These are phyloP conservation scores for Anthoscopus minutus DNA, from an alignment of 2,113 vertebrate genomes.

Conservation along the genomic window DNA sequence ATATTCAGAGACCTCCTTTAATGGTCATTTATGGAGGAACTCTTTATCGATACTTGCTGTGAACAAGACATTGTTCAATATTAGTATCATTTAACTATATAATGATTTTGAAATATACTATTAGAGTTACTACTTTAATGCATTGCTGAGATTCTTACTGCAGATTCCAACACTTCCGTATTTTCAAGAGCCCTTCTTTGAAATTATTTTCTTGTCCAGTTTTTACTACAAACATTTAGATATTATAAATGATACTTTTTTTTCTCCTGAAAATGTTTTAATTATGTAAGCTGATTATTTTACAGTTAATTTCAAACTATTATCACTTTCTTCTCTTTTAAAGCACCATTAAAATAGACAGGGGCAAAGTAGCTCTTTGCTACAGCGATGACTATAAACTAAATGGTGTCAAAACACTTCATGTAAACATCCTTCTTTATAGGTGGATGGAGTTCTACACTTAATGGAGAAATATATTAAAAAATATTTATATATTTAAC, in stretches of 20 bases:
- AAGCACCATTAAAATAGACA: background rate
- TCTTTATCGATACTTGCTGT: background rate
- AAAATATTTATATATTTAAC: background rate
- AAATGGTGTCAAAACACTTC: background rate
- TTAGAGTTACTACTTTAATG: background rate
- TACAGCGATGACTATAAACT: background rate
- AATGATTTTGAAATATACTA: background rate
- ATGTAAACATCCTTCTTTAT: background rate
- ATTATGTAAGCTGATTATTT: background rate
- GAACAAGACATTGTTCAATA: background rate
- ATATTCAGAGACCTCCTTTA: background rate
- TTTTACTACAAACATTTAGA: background rate
- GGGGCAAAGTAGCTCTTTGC: background rate
- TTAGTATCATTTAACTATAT: background rate
- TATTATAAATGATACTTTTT: background rate
- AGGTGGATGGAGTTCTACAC: background rate
- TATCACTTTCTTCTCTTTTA: background rate
- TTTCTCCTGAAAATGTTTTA: background rate
- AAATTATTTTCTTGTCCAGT: background rate
- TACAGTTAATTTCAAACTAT: background rate
- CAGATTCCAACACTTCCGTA: background rate
- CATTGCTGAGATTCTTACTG: background rate
- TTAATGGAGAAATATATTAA: background rate
- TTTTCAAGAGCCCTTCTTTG: background rate
- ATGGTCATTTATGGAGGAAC: background rate